Conservation (phyloP, 2,113 vertebrate genomes). For the Hippocampus barbouri region DNA sequence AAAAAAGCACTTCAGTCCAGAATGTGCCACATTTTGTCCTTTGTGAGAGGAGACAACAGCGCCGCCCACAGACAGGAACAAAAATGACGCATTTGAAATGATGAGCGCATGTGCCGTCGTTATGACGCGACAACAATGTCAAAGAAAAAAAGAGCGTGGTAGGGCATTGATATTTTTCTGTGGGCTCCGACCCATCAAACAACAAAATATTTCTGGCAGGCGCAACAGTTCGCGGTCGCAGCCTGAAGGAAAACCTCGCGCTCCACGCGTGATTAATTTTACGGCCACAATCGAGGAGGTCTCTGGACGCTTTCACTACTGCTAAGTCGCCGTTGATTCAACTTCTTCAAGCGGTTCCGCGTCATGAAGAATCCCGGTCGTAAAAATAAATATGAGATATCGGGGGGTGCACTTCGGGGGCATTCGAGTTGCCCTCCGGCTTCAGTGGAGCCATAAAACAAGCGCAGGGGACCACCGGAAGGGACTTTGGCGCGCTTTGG, state of each 20-base stretch:
- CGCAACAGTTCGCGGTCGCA: background rate
- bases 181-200: background rate
- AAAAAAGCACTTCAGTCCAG: no score
- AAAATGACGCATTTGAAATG: background rate
- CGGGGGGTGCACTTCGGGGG: background rate
- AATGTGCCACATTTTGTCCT: no score
- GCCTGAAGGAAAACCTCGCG: background rate
- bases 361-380: background rate
- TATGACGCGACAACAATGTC: background rate
- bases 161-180: background rate
- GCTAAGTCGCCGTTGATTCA: background rate
- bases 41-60: background rate
- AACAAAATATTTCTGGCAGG: background rate
- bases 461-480: background rate
- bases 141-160: background rate
- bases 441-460: background rate
- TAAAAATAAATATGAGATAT: background rate
- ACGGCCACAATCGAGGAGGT: background rate
- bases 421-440: background rate
- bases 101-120: background rate
- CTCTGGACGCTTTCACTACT: background rate
- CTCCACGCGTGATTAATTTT: constrained; percentile 1
- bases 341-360: background rate
- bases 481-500: background rate
- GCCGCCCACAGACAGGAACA: no score